These are phyloP conservation scores for Drosophila diplacantha DNA, from an alignment of 2,888 invertebrate species.

Conservation along the genomic window DNA sequence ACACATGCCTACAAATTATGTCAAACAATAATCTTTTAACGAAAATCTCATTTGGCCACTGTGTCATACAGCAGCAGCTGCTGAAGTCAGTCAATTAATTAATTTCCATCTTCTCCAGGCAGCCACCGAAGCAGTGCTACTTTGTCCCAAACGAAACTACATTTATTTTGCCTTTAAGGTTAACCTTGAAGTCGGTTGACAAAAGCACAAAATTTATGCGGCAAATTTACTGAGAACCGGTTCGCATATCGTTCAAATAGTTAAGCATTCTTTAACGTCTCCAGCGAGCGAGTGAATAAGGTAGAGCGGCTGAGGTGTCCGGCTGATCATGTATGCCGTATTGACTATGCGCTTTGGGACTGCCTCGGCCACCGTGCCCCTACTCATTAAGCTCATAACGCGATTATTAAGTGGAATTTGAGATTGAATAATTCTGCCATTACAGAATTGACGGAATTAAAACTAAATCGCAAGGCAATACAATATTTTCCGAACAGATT, in stretches of 20 bases:
- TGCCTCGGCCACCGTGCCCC: background rate
- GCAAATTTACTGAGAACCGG: constrained; percentile 49
- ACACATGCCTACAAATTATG: constrained; percentile 56
- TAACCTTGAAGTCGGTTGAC: constrained; percentile 56
- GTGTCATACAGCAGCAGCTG: constrained; percentile 28
- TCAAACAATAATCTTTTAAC: constrained; percentile 33
- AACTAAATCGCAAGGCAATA: too few relatives aligned
- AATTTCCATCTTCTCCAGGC: constrained; percentile 10
- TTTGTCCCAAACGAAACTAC: constrained; percentile 7
- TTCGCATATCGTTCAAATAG: constrained; percentile 33
- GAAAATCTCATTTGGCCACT: constrained; percentile 41
- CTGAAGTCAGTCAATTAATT: constrained; percentile 27
- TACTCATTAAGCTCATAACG: constrained; percentile 14
- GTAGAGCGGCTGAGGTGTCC: constrained; percentile 10
- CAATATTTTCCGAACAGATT: background rate
- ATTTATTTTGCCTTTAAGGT: constrained; percentile 47
- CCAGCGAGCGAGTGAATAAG: constrained; percentile 4
- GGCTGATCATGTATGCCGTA: constrained; percentile 13
- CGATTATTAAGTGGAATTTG: constrained; percentile 26
- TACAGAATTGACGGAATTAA: background rate
- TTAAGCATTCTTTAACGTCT: constrained; percentile 26
- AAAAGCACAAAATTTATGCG: constrained; percentile 43
- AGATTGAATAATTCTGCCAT: constrained; percentile 1
- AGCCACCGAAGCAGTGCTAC: background rate
- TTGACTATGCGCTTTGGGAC: constrained; percentile 15